phyloP scores from a whole-genome alignment of 2,888 invertebrate species.

The Aricia artaxerxes region DNA sequence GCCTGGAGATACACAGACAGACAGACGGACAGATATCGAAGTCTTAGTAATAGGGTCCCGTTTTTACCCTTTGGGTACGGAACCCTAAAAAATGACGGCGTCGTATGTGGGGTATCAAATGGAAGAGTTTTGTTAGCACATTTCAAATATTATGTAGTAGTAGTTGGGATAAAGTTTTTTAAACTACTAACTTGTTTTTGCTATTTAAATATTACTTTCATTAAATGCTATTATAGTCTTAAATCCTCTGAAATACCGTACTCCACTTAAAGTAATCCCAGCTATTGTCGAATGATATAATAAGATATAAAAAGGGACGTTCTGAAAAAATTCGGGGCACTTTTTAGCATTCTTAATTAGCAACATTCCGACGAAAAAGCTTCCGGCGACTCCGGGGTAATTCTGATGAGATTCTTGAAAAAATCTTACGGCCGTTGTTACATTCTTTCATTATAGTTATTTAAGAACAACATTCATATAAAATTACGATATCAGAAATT shows the following conservation, averaged over 20 bases:
- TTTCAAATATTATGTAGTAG: too few relatives aligned
- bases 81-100: too few relatives aligned
- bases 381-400: neutral
- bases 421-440: neutral
- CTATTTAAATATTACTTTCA: neutral
- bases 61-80: too few relatives aligned
- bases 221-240: neutral
- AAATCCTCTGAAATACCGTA: neutral
- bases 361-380: constrained; percentile 4
- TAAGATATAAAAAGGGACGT: constrained; percentile 17
- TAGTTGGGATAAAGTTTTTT: too few relatives aligned
- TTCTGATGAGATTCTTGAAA: constrained; percentile 19
- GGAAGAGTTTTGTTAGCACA: too few relatives aligned
- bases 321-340: constrained; percentile 6
- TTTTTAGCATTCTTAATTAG: constrained; percentile 22
- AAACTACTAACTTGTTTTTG: neutral
- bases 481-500: neutral
- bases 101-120: too few relatives aligned
- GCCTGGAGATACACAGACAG: too few relatives aligned
- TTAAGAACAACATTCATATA: neutral
- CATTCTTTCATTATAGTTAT: neutral
- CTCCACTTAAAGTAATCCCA: constrained; percentile 3
- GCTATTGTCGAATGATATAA: constrained; percentile 14
- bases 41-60: too few relatives aligned
- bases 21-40: too few relatives aligned